Conservation (phyloP, 2,797 vertebrate genomes). For the Carapus acus region DNA sequence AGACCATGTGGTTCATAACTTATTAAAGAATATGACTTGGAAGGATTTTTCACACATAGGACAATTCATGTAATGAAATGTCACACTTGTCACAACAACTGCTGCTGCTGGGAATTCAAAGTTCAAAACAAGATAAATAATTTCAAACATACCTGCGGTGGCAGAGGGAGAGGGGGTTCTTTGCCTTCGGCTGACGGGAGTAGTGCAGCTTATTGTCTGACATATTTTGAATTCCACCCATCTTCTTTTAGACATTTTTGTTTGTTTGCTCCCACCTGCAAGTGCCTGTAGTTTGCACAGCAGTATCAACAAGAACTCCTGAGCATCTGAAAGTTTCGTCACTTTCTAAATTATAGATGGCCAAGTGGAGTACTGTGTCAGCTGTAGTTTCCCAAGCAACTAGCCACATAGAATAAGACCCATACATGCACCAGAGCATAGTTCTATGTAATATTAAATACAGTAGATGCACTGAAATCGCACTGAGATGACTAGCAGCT, state of each 20-base stretch:
- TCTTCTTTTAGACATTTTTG: conserved; percentile 80
- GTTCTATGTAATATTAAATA: conserved; percentile 27
- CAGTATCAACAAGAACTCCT: conserved; percentile 43
- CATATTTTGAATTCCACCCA: conserved; percentile 81
- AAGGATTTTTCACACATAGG: too few species aligned
- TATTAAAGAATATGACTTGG: too few species aligned
- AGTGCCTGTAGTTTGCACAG: conserved; percentile 19
- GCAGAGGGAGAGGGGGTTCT: conserved; percentile 59
- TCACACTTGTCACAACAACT: background rate
- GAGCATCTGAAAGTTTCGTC: conserved; percentile 64
- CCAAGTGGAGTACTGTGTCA: conserved; percentile 69
- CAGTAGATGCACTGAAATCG: background rate
- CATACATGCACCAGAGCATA: conserved; percentile 25
- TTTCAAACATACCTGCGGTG: conserved; percentile 62
- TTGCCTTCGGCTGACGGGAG: conserved; percentile 69
- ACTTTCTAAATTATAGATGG: conserved; percentile 84
- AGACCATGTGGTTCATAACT: too few species aligned
- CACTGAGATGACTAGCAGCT: background rate
- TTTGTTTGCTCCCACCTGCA: conserved; percentile 38
- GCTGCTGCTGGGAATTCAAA: background rate
- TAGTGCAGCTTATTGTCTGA: conserved; percentile 81
- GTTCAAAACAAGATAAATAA: background rate
- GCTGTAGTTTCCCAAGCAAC: conserved; percentile 72
- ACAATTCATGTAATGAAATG: background rate
- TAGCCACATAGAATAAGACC: conserved; percentile 25